Evolutionary conservation across 2,888 invertebrate species (phyloP).

Genomic region (Synanthedon formicaeformis): DNA sequence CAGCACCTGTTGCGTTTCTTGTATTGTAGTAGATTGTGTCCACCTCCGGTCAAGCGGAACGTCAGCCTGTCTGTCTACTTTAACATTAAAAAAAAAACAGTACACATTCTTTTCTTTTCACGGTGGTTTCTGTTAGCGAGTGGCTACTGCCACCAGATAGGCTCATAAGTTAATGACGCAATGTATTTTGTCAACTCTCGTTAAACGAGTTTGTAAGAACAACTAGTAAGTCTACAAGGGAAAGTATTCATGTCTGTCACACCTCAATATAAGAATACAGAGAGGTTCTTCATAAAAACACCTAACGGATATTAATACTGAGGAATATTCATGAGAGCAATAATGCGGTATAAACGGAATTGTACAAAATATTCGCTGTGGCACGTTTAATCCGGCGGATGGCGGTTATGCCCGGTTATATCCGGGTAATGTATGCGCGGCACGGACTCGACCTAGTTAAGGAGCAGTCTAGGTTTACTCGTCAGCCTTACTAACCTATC

Average conservation of each 20-base stretch:
- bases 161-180: too few species aligned
- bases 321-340: slow-evolving; percentile 18
- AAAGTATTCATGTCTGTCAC: too few species aligned
- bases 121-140: too few species aligned
- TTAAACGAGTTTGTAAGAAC: too few species aligned
- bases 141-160: too few species aligned
- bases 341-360: slow-evolving; percentile 25
- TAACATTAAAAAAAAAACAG: not conserved
- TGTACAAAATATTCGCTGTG: slow-evolving; percentile 16
- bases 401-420: not conserved
- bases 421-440: slow-evolving; percentile 20
- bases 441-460: slow-evolving; percentile 18
- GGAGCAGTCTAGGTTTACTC: slow-evolving; percentile 3
- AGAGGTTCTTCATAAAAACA: too few species aligned
- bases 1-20: not conserved
- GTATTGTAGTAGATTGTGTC: not conserved
- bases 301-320: slow-evolving; percentile 7
- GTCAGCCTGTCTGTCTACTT: not conserved
- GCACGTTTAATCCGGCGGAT: slow-evolving; percentile 13
- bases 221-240: too few species aligned
- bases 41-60: not conserved
- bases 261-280: too few species aligned
- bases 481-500: too few species aligned
- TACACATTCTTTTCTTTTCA: too few species aligned
- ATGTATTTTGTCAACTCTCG: too few species aligned